These are phyloP conservation scores for Ophioninae sp. DNA, from an alignment of 2,888 invertebrate genomes.

Conservation along the genomic window DNA sequence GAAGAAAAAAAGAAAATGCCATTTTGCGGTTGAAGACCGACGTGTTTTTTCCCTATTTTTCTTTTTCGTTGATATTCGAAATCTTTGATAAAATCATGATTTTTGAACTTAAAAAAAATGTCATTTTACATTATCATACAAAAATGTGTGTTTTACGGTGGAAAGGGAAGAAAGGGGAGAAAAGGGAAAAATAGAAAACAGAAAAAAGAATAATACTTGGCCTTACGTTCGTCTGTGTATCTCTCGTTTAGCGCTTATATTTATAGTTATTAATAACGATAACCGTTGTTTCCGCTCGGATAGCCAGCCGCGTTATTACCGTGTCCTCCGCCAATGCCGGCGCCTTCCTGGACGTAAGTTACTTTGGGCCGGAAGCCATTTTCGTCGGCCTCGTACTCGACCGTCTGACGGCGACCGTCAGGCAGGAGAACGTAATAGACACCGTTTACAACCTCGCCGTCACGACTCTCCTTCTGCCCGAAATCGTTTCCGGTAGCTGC, in stretches of 20 bases:
- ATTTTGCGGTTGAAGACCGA: conserved; percentile 43
- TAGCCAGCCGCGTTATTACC: conserved; percentile 62
- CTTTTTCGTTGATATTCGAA: conserved; percentile 29
- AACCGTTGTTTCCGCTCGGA: conserved; percentile 66
- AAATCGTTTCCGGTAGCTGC: conserved; percentile 79
- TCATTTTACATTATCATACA: conserved; percentile 26
- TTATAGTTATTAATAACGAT: conserved; percentile 64
- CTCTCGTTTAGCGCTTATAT: conserved; percentile 6
- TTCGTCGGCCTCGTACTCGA: conserved; percentile 87
- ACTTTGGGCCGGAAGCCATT: conserved; percentile 87
- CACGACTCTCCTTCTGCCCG: conserved; percentile 80
- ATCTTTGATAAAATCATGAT: conserved; percentile 14
- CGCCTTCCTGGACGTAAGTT: conserved; percentile 84
- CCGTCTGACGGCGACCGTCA: conserved; percentile 83
- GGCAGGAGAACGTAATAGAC: conserved; percentile 80
- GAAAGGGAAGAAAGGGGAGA: not conserved
- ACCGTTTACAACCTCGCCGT: conserved; percentile 79
- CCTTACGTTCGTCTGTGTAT: conserved; percentile 16
- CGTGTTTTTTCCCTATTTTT: not conserved
- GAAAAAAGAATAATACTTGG: conserved; percentile 7
- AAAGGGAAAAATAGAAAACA: conserved; percentile 14
- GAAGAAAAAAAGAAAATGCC: conserved; percentile 13
- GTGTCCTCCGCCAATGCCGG: conserved; percentile 66
- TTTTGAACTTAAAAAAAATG: conserved; percentile 20
- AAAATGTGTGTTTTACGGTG: not conserved